Base-by-base conservation (phyloP, 2,113 vertebrate genomes). In the Leptosomus discolor region DNA sequence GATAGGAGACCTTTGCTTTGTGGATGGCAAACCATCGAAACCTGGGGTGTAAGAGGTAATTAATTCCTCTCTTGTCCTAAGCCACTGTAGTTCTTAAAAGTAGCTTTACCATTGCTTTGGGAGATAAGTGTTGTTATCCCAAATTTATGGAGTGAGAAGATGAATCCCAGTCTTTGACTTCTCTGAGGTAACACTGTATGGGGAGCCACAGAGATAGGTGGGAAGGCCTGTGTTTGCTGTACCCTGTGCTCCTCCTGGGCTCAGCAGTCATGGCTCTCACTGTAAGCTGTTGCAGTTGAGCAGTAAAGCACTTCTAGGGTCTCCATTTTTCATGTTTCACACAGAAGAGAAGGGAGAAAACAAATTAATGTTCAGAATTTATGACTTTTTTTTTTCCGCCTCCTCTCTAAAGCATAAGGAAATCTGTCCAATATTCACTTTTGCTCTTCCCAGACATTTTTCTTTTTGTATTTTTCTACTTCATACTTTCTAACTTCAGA, bases 191-290 rank as follows among this genome's bases (percentile, higher is more conserved):
- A 60, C 2, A 0, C 24, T 26, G 39, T 45, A 37, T 61, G 34
- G n/a, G 63, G 43, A 93, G 84, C 50, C 16, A 32, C 50, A 53
- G 29, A 81, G 26, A n/a, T 39, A 79, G 58, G 11, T 2, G 10
- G 78, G 37, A 85, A 45, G 1, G 5, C 50, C 29, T 67, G 32
- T 29, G 61, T 74, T 56, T 82, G 73, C 53, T 22, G 17, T 73
- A 67, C 41, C 14, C 85, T 1, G 0, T 27, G 34, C 34, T 88
- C 29, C 6, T 68, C 19, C n/a, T 7, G 16, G 11, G 19, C 48
- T 74, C 17, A 9, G 65, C 43, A 43, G 45, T 30, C 15, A 4
- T 0, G 0, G 41, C 56, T 89, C 23, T 73, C 2, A 2, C 14
- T 24, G 23, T n/a, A 21, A 58, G 46, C 13, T 26, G 30, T 48